Evolutionary conservation across 2,113 vertebrate species (phyloP).

Genomic region (Pithys albifrons): DNA sequence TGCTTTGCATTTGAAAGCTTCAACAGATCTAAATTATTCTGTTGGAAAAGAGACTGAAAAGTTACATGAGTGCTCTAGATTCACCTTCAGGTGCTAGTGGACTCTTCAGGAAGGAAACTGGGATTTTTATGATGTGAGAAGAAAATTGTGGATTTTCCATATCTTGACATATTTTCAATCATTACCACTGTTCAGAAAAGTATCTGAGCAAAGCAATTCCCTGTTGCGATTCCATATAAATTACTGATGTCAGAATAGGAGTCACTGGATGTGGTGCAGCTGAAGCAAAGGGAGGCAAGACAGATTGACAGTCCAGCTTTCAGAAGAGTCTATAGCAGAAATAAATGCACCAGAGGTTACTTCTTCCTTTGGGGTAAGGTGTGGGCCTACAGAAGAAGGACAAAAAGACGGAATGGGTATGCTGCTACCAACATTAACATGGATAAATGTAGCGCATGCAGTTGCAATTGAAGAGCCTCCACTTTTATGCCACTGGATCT

Average conservation of each 20-base stretch:
- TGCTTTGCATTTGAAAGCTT: not conserved
- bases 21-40: not conserved
- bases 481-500: not conserved
- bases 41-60: not conserved
- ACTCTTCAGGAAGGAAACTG: not conserved
- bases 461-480: not conserved
- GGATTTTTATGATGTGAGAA: not conserved
- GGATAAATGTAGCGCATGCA: accelerated
- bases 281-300: not conserved
- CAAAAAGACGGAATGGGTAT: not conserved
- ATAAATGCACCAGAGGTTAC: not conserved
- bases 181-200: not conserved
- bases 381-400: not conserved
- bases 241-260: not conserved
- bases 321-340: not conserved
- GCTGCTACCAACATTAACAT: not conserved
- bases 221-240: not conserved
- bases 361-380: not conserved
- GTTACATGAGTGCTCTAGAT: not conserved
- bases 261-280: not conserved
- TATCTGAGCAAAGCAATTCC: not conserved
- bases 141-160: not conserved
- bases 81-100: not conserved
- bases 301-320: accelerated
- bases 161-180: not conserved